Conservation (phyloP, 2,113 vertebrate species). For the Pipra filicauda region DNA sequence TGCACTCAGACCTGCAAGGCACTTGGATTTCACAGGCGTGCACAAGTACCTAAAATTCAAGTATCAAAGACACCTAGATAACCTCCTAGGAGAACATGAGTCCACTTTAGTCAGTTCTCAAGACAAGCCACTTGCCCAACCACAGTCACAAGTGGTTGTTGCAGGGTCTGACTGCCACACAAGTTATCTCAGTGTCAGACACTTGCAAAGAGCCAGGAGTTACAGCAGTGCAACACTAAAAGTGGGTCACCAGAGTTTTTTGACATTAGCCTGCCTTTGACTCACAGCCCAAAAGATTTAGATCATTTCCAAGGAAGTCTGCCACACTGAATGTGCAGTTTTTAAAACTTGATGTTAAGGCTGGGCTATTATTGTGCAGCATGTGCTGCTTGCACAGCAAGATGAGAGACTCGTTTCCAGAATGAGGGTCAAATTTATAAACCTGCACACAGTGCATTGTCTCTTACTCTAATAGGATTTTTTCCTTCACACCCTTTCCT, state of each 20-base stretch:
- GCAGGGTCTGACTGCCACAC: neutral
- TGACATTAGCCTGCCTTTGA: neutral
- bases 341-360: neutral
- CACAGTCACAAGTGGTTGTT: neutral
- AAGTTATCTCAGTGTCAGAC: neutral
- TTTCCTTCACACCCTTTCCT: neutral
- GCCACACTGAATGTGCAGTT: neutral
- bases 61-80: neutral
- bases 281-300: neutral
- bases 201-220: neutral
- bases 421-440: slow-evolving; percentile 6
- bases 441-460: neutral
- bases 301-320: neutral
- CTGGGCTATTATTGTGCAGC: neutral
- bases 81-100: neutral
- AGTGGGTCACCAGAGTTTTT: neutral
- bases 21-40: neutral
- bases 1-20: neutral
- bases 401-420: neutral
- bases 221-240: neutral
- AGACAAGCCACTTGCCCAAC: neutral
- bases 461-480: neutral
- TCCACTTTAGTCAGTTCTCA: neutral
- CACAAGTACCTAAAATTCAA: neutral
- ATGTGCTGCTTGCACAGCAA: neutral